phyloP scores from a whole-genome alignment of 2,888 invertebrate species.

The Cantharis nigra region DNA sequence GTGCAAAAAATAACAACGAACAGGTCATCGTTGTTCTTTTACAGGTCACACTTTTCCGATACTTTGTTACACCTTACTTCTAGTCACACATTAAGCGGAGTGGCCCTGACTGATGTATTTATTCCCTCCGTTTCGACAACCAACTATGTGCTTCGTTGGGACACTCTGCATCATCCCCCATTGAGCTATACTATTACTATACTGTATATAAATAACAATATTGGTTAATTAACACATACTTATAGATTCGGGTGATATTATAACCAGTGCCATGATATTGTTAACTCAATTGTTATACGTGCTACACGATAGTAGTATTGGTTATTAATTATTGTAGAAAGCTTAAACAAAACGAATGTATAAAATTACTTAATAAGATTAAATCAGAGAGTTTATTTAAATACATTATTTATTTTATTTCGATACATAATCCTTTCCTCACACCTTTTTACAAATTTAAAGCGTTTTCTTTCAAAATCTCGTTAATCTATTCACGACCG shows the following conservation, averaged over 20 bases:
- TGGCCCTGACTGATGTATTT: slow-evolving; percentile 53
- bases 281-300: slow-evolving; percentile 58
- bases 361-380: slow-evolving; percentile 53
- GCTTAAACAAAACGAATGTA: slow-evolving; percentile 53
- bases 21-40: slow-evolving; percentile 43
- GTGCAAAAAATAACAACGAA: slow-evolving; percentile 39
- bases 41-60: slow-evolving; percentile 49
- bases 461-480: too few species aligned
- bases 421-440: slow-evolving; percentile 13
- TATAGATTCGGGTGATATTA: slow-evolving; percentile 59
- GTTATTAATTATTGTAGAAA: slow-evolving; percentile 53
- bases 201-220: slow-evolving; percentile 42
- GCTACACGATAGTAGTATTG: slow-evolving; percentile 54
- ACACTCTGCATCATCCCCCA: slow-evolving; percentile 45
- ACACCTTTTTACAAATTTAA: neutral
- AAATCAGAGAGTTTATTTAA: slow-evolving; percentile 59
- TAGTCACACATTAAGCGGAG: slow-evolving; percentile 51
- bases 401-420: slow-evolving; percentile 38
- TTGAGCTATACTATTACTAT: slow-evolving; percentile 32
- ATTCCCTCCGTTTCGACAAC: slow-evolving; percentile 51
- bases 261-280: slow-evolving; percentile 59
- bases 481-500: too few species aligned
- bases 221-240: slow-evolving; percentile 55
- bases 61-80: slow-evolving; percentile 47
- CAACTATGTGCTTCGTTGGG: slow-evolving; percentile 48